These are phyloP conservation scores for Drosophila trichaetosa DNA, from an alignment of 2,888 invertebrate species.

Conservation along the genomic window DNA sequence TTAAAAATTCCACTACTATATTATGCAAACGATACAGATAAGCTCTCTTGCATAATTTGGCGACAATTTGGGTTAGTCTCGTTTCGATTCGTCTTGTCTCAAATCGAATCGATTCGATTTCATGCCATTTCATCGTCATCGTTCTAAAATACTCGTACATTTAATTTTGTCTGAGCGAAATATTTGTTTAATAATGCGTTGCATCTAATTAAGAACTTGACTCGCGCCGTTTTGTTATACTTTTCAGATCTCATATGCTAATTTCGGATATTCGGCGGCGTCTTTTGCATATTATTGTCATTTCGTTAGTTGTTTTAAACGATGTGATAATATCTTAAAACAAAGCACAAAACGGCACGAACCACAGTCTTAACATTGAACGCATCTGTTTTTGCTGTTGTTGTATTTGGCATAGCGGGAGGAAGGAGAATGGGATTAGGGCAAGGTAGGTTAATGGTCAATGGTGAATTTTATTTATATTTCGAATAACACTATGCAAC, in stretches of 20 bases:
- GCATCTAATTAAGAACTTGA: slow-evolving; percentile 67
- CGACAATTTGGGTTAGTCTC: slow-evolving; percentile 59
- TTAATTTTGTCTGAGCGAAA: slow-evolving; percentile 36
- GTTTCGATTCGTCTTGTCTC: slow-evolving; percentile 20
- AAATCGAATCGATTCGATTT: slow-evolving; percentile 34
- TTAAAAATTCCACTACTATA: slow-evolving; percentile 72
- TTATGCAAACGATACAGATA: slow-evolving; percentile 69
- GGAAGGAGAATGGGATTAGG: slow-evolving; percentile 13
- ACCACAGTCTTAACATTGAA: slow-evolving; percentile 38
- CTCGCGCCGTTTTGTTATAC: slow-evolving; percentile 53
- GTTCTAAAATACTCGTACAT: slow-evolving; percentile 51
- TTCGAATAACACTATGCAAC: slow-evolving; percentile 47
- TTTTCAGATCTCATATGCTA: slow-evolving; percentile 58
- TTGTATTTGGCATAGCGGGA: slow-evolving; percentile 56
- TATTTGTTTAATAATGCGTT: slow-evolving; percentile 60
- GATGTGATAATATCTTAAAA: slow-evolving; percentile 75
- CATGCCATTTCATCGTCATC: slow-evolving; percentile 47
- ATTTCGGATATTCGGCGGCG: slow-evolving; percentile 29
- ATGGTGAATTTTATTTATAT: slow-evolving; percentile 24
- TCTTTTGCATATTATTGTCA: slow-evolving; percentile 69
- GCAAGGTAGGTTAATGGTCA: slow-evolving; percentile 14
- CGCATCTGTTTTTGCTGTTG: slow-evolving; percentile 29
- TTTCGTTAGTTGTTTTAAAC: slow-evolving; percentile 79
- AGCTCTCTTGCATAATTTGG: slow-evolving; percentile 70
- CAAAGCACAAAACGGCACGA: slow-evolving; percentile 53